Base-by-base conservation (phyloP, 1,140 invertebrate species). In the Archivesica marissinica region DNA sequence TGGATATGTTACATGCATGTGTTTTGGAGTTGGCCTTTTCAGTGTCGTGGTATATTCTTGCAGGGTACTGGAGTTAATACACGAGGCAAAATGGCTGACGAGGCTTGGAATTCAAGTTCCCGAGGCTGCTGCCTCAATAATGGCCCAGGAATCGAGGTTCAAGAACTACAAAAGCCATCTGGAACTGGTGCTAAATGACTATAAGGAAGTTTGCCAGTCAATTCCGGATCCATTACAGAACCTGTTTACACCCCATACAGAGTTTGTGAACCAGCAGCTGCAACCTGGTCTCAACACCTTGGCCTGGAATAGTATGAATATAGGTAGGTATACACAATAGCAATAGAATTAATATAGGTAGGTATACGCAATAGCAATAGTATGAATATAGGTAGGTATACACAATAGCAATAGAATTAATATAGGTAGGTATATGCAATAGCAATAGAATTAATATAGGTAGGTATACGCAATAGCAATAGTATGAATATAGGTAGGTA, bases 261-360 rank as follows among this genome's bases (percentile, higher is more conserved):
- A 90, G 23, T 85, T 88, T 87, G 91, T 92, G 11, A 88, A 92
- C n/a, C 89, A 91, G 33, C 90, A 92, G 75, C 88, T 94, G 72
- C 92, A 93, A 66, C 92, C 93, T 20, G 94, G 93, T 3, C 88
- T 94, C 17, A 91, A 79, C 76, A 93, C 92, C 30, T 87, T 94
- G 17, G 91, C 93, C 38, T 94, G 94, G 94, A 93, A 93, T 86
- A 94, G 93, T 86, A 93, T 94, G 91, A 94, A 94, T 89, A 94
- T 94, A 75, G 93, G 93, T 94, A 83, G 52, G 83, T n/a, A n/a
- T n/a, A n/a, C n/a, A n/a, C n/a, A n/a, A n/a, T n/a, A n/a, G n/a
- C n/a, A n/a, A n/a, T n/a, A n/a, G n/a, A n/a, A n/a, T n/a, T n/a
- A n/a, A n/a, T n/a, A n/a, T n/a, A n/a, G n/a, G n/a, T n/a, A n/a